Evolutionary conservation across 1,140 invertebrate genomes (phyloP).

Genomic region (Reticulitermes speratus): DNA sequence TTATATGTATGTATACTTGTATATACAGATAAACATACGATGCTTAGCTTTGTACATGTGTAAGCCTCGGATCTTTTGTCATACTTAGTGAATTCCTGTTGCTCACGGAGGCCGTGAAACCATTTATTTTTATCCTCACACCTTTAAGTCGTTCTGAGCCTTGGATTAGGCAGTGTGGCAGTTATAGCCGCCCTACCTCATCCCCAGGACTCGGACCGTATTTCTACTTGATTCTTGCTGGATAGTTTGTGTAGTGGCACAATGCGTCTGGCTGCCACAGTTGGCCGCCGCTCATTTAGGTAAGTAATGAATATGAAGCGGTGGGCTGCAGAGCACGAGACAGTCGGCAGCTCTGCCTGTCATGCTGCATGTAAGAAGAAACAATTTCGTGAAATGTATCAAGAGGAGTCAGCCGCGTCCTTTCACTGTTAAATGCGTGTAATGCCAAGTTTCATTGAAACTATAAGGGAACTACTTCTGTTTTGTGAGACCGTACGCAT

Average conservation of each 20-base stretch:
- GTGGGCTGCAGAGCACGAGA: neutral
- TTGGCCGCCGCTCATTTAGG: neutral
- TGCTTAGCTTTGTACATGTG: no score
- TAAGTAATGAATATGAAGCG: neutral
- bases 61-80: no score
- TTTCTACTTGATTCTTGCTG: neutral
- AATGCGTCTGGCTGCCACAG: neutral
- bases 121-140: no score
- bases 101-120: no score
- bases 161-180: neutral
- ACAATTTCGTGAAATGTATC: neutral
- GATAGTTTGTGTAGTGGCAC: neutral
- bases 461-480: no score
- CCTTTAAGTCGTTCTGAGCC: no score
- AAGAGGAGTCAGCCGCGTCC: neutral
- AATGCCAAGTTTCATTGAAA: no score
- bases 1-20: no score
- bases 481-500: no score
- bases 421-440: neutral
- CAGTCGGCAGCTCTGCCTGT: neutral
- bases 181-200: neutral
- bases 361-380: neutral
- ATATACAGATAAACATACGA: no score
- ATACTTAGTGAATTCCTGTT: no score
- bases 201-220: neutral